phyloP scores from a whole-genome alignment of 2,797 vertebrate genomes.

The Stomatorhinus walkeri region DNA sequence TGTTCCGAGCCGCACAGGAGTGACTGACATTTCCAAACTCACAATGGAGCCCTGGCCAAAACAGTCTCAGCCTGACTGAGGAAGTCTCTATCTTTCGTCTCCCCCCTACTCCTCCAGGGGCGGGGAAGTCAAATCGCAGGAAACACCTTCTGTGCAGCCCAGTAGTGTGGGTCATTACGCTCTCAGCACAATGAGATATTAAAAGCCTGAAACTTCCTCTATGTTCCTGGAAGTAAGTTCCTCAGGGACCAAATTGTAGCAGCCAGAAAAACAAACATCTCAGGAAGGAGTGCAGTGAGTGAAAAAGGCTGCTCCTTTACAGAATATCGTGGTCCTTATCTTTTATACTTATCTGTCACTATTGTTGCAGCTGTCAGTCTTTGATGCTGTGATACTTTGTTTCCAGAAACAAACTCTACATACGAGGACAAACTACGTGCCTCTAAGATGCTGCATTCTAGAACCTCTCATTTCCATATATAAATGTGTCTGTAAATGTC shows the following conservation, averaged over 20 bases:
- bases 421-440: background rate
- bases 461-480: background rate
- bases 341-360: background rate
- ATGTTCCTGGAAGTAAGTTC: constrained; percentile 36
- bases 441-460: background rate
- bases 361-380: background rate
- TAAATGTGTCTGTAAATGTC: background rate
- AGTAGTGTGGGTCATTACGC: constrained; percentile 29
- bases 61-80: constrained; percentile 58
- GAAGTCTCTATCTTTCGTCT: constrained; percentile 59
- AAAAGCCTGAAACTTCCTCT: constrained; percentile 55
- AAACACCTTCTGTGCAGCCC: constrained; percentile 61
- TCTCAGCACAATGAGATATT: constrained; percentile 59
- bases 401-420: background rate
- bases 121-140: constrained; percentile 56
- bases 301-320: background rate
- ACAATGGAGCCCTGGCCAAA: constrained; percentile 52
- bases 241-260: constrained; percentile 38
- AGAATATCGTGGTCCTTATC: background rate
- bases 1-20: background rate
- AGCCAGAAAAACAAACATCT: constrained; percentile 27
- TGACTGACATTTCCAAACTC: constrained; percentile 49
- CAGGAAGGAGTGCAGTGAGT: background rate
- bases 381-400: background rate
- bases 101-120: constrained; percentile 51